Percentiles rank a stretch among this genome's conserved stretches.
These are phyloP conservation scores for Acrobasis repandana DNA, from an alignment of 2,888 invertebrate genomes.

Conservation along the genomic window DNA sequence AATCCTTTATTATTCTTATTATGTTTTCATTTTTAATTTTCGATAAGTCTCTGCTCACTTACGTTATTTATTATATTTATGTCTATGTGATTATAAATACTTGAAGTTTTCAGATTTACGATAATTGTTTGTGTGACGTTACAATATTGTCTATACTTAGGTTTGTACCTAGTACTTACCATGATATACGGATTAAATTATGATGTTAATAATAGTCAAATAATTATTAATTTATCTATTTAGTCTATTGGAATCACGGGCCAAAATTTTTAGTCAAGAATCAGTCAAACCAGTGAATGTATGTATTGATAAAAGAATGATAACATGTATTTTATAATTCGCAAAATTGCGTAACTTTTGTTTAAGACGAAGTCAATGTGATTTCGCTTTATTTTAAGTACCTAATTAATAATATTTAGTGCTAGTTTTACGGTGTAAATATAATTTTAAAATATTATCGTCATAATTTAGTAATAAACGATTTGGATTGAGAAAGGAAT, in stretches of 20 bases:
- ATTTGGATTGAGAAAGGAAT: constrained; percentile 56
- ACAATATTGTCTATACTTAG: constrained; percentile 41
- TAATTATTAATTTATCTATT: constrained; percentile 40
- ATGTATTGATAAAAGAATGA: constrained; percentile 24
- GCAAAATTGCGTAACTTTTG: constrained; percentile 16
- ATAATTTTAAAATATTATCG: constrained; percentile 41
- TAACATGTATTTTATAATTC: constrained; percentile 25
- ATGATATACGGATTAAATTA: constrained; percentile 50
- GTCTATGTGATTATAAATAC: constrained; percentile 57
- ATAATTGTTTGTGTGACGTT: constrained; percentile 47
- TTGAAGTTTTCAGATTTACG: constrained; percentile 44
- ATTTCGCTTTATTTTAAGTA: constrained; percentile 28
- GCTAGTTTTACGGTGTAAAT: constrained; percentile 37
- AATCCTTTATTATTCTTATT: constrained; percentile 25
- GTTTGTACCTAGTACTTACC: constrained; percentile 55
- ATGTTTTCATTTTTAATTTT: constrained; percentile 39
- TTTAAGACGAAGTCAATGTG: constrained; percentile 24
- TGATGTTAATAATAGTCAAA: constrained; percentile 44
- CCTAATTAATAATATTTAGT: constrained; percentile 37
- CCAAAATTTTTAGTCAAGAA: constrained; percentile 78
- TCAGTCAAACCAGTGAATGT: constrained; percentile 62
- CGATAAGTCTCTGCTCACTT: constrained; percentile 67
- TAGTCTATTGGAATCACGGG: constrained; percentile 64
- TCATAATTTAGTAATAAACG: constrained; percentile 53
- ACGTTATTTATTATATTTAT: constrained; percentile 67